phyloP scores from a whole-genome alignment of 1,140 invertebrate species.

The Hypothenemus hampei region DNA sequence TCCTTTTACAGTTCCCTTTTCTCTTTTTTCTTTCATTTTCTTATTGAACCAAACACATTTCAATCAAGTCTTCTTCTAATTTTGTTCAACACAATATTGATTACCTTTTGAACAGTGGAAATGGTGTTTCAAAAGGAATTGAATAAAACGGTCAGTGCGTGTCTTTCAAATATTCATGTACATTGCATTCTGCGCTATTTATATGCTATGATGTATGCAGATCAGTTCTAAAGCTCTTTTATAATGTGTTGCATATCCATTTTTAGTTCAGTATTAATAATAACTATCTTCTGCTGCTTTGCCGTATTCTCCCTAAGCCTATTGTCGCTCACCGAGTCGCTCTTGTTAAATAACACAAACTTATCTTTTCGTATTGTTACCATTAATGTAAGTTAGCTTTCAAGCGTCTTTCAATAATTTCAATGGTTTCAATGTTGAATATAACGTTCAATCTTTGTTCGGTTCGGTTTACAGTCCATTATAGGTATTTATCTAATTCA shows the following conservation, averaged over 20 bases:
- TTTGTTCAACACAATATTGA: too few relatives aligned
- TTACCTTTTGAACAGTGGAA: too few relatives aligned
- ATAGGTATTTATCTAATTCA: too few relatives aligned
- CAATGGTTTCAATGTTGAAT: conserved; percentile 8
- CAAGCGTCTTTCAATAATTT: conserved; percentile 4
- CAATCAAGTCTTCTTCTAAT: too few relatives aligned
- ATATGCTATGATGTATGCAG: background rate
- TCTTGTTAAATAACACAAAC: conserved; percentile 8
- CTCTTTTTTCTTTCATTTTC: too few relatives aligned
- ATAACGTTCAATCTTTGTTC: conserved; percentile 5
- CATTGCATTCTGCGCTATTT: background rate
- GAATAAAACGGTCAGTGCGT: background rate
- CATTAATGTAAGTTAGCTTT: conserved; percentile 11
- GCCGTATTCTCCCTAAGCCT: conserved; percentile 15
- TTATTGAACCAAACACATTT: too few relatives aligned
- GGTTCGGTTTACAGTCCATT: too few relatives aligned
- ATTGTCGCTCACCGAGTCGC: conserved; percentile 13
- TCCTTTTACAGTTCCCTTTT: too few relatives aligned
- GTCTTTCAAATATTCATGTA: background rate
- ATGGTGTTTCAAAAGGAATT: background rate
- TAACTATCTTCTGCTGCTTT: conserved; percentile 12
- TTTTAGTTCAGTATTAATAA: conserved; percentile 15
- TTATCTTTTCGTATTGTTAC: conserved; percentile 12
- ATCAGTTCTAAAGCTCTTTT: background rate
- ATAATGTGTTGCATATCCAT: too few relatives aligned